These are phyloP conservation scores for Copidosoma floridanum DNA, from an alignment of 1,140 invertebrate genomes.

Conservation along the genomic window DNA sequence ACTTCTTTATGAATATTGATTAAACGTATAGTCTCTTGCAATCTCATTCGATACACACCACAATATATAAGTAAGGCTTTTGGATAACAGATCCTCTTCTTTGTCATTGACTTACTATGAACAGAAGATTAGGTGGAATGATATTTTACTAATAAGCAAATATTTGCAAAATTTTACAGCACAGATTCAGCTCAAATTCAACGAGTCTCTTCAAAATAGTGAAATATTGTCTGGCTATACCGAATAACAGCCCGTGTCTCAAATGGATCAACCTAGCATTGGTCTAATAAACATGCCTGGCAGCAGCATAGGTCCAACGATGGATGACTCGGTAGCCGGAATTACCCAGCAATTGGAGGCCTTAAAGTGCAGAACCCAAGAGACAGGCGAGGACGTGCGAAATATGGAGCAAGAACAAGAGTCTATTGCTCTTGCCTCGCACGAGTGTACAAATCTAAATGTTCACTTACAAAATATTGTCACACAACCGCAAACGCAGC, in stretches of 20 bases:
- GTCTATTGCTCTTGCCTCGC: conserved; percentile 80
- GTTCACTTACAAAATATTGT: conserved; percentile 64
- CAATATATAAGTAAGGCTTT: too few species aligned
- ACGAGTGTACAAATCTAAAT: conserved; percentile 79
- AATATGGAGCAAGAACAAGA: conserved; percentile 80
- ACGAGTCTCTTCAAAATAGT: conserved; percentile 70
- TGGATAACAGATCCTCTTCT: too few species aligned
- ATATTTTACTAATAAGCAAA: too few species aligned
- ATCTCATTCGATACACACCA: neutral
- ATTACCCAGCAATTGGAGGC: conserved; percentile 63
- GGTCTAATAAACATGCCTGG: conserved; percentile 44
- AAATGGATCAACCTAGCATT: conserved; percentile 61
- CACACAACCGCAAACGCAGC: conserved; percentile 55
- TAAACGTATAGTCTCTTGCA: neutral
- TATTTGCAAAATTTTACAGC: conserved; percentile 31
- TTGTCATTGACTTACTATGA: too few species aligned
- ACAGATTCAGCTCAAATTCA: conserved; percentile 67
- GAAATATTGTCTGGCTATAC: conserved; percentile 70
- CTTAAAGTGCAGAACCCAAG: conserved; percentile 65
- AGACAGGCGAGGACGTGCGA: conserved; percentile 69
- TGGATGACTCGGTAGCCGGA: conserved; percentile 46
- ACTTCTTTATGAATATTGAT: too few species aligned
- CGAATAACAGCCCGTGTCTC: conserved; percentile 69
- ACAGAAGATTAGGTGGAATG: neutral
- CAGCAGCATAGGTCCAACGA: conserved; percentile 39